Conservation (phyloP, 2,888 invertebrate genomes). For the Apodemia duryi region DNA sequence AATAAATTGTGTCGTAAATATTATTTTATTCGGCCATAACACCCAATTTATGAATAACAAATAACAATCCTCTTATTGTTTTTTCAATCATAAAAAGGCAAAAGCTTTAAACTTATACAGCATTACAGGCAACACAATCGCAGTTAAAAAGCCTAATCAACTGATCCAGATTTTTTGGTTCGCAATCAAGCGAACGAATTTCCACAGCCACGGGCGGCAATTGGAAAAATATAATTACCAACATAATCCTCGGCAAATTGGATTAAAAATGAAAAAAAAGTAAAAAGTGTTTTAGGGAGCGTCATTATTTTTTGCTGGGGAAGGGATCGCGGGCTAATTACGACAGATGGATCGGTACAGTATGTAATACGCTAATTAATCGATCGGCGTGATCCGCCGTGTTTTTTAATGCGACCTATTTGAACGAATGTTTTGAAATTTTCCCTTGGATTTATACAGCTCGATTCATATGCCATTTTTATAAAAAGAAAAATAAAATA, state of each 20-base stretch:
- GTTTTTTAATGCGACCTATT: conserved; percentile 44
- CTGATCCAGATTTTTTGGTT: conserved; percentile 55
- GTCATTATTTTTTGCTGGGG: conserved; percentile 74
- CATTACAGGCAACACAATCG: conserved; percentile 15
- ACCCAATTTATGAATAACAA: not conserved
- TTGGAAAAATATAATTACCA: conserved; percentile 80
- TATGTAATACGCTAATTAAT: conserved; percentile 77
- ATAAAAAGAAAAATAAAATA: not conserved
- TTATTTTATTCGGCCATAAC: not conserved
- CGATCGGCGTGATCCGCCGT: conserved; percentile 56
- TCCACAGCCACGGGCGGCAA: conserved; percentile 63
- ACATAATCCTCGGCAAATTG: conserved; percentile 79
- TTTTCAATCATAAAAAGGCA: conserved; percentile 15
- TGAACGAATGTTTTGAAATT: conserved; percentile 33
- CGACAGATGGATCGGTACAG: conserved; percentile 74
- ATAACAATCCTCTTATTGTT: conserved; percentile 12
- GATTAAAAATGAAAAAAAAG: conserved; percentile 77
- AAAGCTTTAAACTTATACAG: conserved; percentile 16
- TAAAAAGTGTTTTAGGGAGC: conserved; percentile 76
- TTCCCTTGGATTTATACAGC: conserved; percentile 15
- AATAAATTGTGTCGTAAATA: too few relatives aligned
- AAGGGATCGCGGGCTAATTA: conserved; percentile 73
- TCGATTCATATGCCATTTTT: not conserved
- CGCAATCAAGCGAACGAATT: conserved; percentile 70
- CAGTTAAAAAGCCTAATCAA: conserved; percentile 66